Percentiles rank a stretch among this genome's conserved stretches.
phyloP scores from a whole-genome alignment of 2,888 invertebrate species.

The Drosophila falleni region DNA sequence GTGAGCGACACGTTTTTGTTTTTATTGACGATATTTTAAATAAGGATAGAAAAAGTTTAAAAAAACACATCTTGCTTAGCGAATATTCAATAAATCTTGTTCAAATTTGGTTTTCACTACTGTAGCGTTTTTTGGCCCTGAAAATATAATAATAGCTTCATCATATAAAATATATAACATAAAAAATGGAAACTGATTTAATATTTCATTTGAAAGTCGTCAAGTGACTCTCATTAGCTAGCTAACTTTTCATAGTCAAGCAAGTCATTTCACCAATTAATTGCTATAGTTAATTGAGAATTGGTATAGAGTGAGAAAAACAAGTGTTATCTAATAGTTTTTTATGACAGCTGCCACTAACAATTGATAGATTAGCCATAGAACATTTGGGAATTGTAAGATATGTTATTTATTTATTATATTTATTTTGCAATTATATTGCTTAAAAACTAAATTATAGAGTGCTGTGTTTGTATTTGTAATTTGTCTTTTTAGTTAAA shows the following conservation, averaged over 20 bases:
- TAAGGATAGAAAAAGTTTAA: not conserved
- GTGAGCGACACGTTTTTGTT: not conserved
- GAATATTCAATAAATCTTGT: not conserved
- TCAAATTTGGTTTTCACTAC: not conserved
- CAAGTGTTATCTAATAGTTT: conserved; percentile 9
- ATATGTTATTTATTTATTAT: too few relatives aligned
- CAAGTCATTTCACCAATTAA: conserved; percentile 5
- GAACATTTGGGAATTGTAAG: not conserved
- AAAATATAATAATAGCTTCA: not conserved
- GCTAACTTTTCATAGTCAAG: not conserved
- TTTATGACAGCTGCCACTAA: not conserved
- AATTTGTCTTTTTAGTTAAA: not conserved
- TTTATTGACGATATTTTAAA: not conserved
- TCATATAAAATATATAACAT: not conserved
- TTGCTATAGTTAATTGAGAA: not conserved
- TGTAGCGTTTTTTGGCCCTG: not conserved
- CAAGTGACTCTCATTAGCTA: conserved; percentile 9
- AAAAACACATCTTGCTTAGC: not conserved
- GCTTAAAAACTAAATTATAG: not conserved
- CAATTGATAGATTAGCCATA: not conserved
- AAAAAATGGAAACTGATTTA: not conserved
- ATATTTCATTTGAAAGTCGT: conserved; percentile 5
- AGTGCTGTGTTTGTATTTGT: not conserved
- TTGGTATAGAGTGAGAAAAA: not conserved
- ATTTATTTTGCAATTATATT: too few relatives aligned